A percentile compares a stretch with the other conserved stretches of the same genome.
Conservation (phyloP, 2,888 invertebrate species). For the Achlya flavicornis region DNA sequence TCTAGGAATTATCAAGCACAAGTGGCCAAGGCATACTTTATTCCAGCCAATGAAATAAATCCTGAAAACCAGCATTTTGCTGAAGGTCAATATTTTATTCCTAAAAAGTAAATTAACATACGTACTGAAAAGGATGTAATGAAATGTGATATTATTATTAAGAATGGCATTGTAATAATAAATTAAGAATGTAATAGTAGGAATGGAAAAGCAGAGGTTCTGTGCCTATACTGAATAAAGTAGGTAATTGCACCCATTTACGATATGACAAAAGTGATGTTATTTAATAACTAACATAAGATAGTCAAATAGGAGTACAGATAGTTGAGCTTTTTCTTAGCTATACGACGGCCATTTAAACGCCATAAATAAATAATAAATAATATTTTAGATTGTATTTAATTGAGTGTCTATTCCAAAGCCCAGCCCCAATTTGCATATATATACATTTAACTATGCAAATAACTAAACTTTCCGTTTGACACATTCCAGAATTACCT, state of each 20-base stretch:
- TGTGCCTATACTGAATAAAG: neutral
- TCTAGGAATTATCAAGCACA: constrained; percentile 27
- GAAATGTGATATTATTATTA: constrained; percentile 12
- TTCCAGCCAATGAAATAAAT: constrained; percentile 54
- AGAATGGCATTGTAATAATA: neutral
- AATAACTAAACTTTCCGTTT: neutral
- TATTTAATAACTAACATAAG: neutral
- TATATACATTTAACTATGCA: neutral
- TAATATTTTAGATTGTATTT: neutral
- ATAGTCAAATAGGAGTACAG: neutral
- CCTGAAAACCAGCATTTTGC: constrained; percentile 34
- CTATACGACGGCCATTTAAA: neutral
- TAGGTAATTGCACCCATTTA: neutral
- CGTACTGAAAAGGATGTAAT: neutral
- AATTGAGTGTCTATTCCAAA: neutral
- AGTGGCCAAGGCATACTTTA: constrained; percentile 49
- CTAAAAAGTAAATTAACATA: constrained; percentile 35
- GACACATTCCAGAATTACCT: neutral
- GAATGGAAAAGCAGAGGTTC: neutral
- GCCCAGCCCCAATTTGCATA: neutral
- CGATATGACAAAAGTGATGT: neutral
- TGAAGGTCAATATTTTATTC: constrained; percentile 62
- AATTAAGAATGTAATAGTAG: neutral
- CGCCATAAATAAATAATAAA: neutral
- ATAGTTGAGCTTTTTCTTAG: neutral